phyloP scores from a whole-genome alignment of 2,888 invertebrate genomes.

The Polyommatus icarus region DNA sequence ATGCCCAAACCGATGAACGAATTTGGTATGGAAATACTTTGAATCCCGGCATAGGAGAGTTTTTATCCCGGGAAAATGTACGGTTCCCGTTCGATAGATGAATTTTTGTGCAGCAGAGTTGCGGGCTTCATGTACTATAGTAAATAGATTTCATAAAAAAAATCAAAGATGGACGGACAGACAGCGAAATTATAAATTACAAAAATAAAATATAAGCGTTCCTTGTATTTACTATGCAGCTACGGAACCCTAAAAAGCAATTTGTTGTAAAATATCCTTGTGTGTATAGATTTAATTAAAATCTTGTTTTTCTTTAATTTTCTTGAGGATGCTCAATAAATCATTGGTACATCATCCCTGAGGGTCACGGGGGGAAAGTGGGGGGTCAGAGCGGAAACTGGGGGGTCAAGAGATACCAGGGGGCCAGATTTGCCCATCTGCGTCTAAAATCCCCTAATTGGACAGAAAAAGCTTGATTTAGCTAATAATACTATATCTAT shows the following conservation, averaged over 20 bases:
- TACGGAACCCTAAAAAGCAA: background rate
- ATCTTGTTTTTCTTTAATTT: conserved; percentile 33
- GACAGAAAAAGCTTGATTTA: conserved; percentile 28
- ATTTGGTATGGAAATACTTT: no score
- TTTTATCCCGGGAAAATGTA: no score
- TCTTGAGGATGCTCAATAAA: conserved; percentile 42
- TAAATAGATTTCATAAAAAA: no score
- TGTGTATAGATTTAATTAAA: conserved; percentile 18
- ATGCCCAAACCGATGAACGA: no score
- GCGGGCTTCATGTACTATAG: no score
- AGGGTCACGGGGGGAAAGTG: background rate
- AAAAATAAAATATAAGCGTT: no score
- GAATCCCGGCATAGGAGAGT: no score
- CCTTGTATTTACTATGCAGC: no score
- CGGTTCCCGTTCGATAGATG: no score
- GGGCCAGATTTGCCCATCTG: conserved; percentile 50
- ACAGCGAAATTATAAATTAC: no score
- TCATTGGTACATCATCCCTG: conserved; percentile 42
- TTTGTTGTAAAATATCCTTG: background rate
- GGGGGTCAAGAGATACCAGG: background rate
- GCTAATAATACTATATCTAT: conserved; percentile 13
- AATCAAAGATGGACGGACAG: no score
- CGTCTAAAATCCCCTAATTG: conserved; percentile 21
- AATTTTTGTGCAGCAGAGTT: no score
- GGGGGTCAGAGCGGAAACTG: background rate